phyloP scores from a whole-genome alignment of 1,140 invertebrate species.

The Sminthurides bifidus region DNA sequence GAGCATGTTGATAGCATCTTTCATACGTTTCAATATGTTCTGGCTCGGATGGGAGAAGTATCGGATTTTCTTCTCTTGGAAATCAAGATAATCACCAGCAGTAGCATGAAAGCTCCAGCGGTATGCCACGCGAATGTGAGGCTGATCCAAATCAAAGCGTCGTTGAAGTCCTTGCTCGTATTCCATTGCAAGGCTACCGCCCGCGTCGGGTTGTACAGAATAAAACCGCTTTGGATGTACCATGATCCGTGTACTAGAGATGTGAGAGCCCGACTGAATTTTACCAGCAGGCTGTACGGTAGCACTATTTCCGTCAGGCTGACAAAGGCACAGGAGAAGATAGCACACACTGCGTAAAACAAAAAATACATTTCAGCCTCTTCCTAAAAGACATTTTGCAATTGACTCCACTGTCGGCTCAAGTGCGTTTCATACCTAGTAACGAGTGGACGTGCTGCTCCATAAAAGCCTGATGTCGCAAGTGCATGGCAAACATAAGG shows the following conservation, averaged over 20 bases:
- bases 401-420: too few species aligned
- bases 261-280: conserved; percentile 33
- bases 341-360: conserved; percentile 32
- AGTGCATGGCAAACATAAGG: conserved; percentile 36
- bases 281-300: conserved; percentile 36
- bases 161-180: conserved; percentile 22
- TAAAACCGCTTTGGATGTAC: conserved; percentile 37
- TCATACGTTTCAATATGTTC: conserved; percentile 3
- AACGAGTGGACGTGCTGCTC: conserved; percentile 30
- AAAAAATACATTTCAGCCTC: neutral
- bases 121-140: conserved; percentile 38
- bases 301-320: conserved; percentile 36
- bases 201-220: conserved; percentile 22
- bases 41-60: neutral
- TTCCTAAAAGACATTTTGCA: neutral
- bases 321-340: conserved; percentile 35
- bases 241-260: conserved; percentile 37
- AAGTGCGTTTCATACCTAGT: neutral
- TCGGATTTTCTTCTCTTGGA: conserved; percentile 32
- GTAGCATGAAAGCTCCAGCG: conserved; percentile 35
- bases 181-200: conserved; percentile 14
- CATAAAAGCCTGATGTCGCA: conserved; percentile 24
- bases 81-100: conserved; percentile 34
- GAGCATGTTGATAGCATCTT: neutral
- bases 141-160: conserved; percentile 33